These are phyloP conservation scores for Corythornis madagascariensis DNA, from an alignment of 2,113 vertebrate species.

Conservation along the genomic window DNA sequence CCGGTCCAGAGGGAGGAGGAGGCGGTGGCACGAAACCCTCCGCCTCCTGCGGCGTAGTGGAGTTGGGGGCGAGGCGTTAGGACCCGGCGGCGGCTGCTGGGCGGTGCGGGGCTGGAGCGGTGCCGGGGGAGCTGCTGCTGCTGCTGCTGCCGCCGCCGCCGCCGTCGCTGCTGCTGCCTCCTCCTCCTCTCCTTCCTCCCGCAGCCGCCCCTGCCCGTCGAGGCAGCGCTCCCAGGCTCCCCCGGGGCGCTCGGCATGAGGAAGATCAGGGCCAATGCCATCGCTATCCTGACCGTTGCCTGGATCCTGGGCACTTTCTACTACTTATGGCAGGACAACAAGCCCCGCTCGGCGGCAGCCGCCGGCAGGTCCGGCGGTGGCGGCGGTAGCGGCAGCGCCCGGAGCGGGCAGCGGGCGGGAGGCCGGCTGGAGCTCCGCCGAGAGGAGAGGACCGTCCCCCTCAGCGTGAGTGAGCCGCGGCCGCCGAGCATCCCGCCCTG, in stretches of 20 bases:
- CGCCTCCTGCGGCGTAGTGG: conserved; percentile 31
- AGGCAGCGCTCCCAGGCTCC: conserved; percentile 31
- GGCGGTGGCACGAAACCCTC: conserved; percentile 3
- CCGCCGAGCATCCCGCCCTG: conserved; percentile 3
- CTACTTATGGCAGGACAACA: conserved; percentile 99
- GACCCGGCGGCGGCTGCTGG: conserved; percentile 71
- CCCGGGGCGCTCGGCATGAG: conserved; percentile 87
- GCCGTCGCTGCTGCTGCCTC: neutral
- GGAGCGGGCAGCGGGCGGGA: conserved; percentile 73
- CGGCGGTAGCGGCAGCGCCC: conserved; percentile 52
- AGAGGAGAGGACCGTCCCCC: conserved; percentile 89
- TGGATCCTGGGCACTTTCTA: conserved; percentile 99
- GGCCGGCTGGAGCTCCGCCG: conserved; percentile 85
- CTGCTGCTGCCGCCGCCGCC: neutral
- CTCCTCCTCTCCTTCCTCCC: neutral
- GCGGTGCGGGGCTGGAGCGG: neutral
- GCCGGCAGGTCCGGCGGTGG: conserved; percentile 74
- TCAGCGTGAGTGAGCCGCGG: conserved; percentile 83
- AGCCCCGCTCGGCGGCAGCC: conserved; percentile 81
- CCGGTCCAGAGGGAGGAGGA: neutral
- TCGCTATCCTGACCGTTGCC: conserved; percentile 95
- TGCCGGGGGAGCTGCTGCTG: neutral
- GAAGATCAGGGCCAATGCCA: conserved; percentile 97
- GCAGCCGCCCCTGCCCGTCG: neutral
- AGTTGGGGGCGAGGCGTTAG: conserved; percentile 70